phyloP scores from a whole-genome alignment of 2,113 vertebrate species.

The Candoia aspera region DNA sequence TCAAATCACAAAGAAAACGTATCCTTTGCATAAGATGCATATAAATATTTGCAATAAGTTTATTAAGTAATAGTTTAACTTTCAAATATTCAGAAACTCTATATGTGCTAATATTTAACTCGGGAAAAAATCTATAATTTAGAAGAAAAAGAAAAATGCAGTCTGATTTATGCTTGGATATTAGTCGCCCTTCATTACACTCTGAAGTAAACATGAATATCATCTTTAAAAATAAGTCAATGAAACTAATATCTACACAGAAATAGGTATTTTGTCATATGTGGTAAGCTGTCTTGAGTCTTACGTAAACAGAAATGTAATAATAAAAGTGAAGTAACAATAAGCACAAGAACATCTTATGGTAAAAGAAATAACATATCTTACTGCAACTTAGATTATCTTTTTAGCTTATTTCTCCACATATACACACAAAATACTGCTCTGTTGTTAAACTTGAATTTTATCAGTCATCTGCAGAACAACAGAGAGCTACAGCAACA shows the following conservation, averaged over 20 bases:
- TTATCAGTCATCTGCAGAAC: background rate
- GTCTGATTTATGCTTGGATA: background rate
- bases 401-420: background rate
- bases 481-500: background rate
- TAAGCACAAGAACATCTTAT: background rate
- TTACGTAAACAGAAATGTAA: background rate
- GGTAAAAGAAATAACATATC: background rate
- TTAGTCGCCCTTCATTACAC: background rate
- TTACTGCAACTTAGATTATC: background rate
- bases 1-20: background rate
- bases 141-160: background rate
- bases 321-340: background rate
- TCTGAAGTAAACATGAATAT: background rate
- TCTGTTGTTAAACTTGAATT: background rate
- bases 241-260: background rate
- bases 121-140: background rate
- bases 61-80: background rate
- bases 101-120: background rate
- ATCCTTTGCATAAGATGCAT: background rate
- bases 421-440: background rate
- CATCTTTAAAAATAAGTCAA: background rate
- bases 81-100: background rate
- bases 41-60: background rate
- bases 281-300: background rate
- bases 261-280: background rate